phyloP scores from a whole-genome alignment of 2,113 vertebrate species.

The Gallinago undulata region DNA sequence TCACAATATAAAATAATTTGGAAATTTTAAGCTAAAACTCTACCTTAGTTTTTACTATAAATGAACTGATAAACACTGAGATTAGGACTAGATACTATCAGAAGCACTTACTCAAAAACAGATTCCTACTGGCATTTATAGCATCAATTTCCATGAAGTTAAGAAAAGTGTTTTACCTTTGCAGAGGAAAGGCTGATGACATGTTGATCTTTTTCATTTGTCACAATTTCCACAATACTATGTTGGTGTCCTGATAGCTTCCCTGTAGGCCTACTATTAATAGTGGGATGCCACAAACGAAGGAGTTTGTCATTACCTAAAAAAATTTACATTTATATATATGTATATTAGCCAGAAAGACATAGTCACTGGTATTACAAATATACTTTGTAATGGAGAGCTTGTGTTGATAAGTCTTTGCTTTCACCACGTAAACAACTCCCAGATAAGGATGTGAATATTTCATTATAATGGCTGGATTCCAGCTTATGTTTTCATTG shows the following conservation, averaged over 20 bases:
- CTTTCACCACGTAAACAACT: neutral
- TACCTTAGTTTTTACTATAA: neutral
- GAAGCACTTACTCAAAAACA: neutral
- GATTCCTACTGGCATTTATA: neutral
- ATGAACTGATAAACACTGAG: neutral
- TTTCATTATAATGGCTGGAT: neutral
- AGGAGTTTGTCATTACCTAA: constrained; percentile 75
- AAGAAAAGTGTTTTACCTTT: constrained; percentile 60
- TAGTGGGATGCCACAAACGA: constrained; percentile 73
- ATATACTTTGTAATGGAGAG: neutral
- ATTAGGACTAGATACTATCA: neutral
- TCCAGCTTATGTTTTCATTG: neutral
- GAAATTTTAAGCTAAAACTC: neutral
- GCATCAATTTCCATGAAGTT: neutral
- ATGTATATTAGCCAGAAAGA: neutral
- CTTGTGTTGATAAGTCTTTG: neutral
- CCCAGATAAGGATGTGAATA: neutral
- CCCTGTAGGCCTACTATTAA: constrained; percentile 71
- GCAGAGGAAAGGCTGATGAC: constrained; percentile 76
- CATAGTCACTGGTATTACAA: neutral
- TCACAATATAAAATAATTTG: neutral
- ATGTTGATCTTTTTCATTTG: constrained; percentile 77
- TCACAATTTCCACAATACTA: constrained; percentile 69
- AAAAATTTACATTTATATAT: neutral
- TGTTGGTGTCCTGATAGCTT: constrained; percentile 72